These are phyloP conservation scores for Chionodraco myersi DNA, from an alignment of 2,113 vertebrate genomes.

Conservation along the genomic window DNA sequence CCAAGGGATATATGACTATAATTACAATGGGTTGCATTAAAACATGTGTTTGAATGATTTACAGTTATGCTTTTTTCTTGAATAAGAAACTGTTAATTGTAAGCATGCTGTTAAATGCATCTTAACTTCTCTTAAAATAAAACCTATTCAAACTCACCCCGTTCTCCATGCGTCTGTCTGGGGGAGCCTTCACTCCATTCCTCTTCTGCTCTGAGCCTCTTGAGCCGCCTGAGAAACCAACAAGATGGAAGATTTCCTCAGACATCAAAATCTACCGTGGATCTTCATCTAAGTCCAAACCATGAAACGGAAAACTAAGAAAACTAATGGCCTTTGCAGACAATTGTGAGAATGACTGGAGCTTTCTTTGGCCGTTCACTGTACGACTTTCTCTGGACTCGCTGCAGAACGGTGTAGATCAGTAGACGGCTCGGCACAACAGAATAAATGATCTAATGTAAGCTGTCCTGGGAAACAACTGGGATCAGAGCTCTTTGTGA, in stretches of 20 bases:
- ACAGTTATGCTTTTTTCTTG: not conserved
- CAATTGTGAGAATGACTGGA: conserved; percentile 51
- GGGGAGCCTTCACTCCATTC: conserved; percentile 89
- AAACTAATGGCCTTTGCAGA: conserved; percentile 18
- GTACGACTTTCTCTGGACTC: not conserved
- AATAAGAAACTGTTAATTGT: not conserved
- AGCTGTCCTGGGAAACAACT: conserved; percentile 56
- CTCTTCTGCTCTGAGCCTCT: conserved; percentile 89
- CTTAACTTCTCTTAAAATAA: conserved; percentile 8
- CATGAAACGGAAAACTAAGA: conserved; percentile 3
- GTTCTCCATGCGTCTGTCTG: conserved; percentile 93
- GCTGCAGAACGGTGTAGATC: conserved; percentile 16
- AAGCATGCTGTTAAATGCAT: not conserved
- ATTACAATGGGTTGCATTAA: not conserved
- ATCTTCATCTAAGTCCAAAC: conserved; percentile 3
- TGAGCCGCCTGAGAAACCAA: conserved; percentile 81
- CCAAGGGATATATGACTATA: not conserved
- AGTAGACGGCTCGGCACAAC: conserved; percentile 16
- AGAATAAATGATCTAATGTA: conserved; percentile 44
- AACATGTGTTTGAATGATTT: not conserved
- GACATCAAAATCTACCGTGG: not conserved
- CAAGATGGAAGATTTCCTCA: conserved; percentile 29
- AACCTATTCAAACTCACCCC: conserved; percentile 85
- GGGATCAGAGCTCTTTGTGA: conserved; percentile 62
- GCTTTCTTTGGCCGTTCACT: conserved; percentile 17